These are phyloP conservation scores for Colistium nudipinnis DNA, from an alignment of 2,113 vertebrate genomes.

Conservation along the genomic window DNA sequence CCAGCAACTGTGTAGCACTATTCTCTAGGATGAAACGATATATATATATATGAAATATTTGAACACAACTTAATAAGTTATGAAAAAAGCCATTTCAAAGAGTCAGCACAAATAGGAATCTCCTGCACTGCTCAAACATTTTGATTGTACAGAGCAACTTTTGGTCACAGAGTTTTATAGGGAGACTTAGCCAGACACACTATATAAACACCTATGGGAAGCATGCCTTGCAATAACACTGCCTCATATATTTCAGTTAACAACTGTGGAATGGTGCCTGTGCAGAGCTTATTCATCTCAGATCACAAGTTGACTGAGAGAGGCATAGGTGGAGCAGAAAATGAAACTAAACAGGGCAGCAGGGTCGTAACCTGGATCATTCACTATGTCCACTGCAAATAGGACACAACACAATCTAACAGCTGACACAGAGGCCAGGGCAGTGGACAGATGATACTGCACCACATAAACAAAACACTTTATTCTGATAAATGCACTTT, in stretches of 20 bases:
- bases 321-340: constrained; percentile 25
- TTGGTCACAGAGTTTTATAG: background rate
- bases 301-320: constrained; percentile 9
- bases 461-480: background rate
- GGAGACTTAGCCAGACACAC: background rate
- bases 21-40: too few relatives aligned
- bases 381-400: constrained; percentile 16
- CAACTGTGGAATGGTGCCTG: background rate
- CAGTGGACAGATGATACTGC: background rate
- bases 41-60: too few relatives aligned
- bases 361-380: background rate
- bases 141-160: too few relatives aligned
- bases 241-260: background rate
- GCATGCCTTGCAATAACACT: background rate
- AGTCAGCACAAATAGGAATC: too few relatives aligned
- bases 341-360: constrained; percentile 34
- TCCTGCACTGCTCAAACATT: too few relatives aligned
- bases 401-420: background rate
- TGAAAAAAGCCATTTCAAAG: too few relatives aligned
- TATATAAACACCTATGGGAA: background rate
- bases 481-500: background rate
- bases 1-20: too few relatives aligned
- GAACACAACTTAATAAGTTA: too few relatives aligned
- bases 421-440: background rate
- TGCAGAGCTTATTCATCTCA: constrained; percentile 1